Percentiles rank a stretch among this genome's conserved stretches.
Evolutionary conservation across 1,140 invertebrate species (phyloP).

Genomic region (Papilio dardanus): DNA sequence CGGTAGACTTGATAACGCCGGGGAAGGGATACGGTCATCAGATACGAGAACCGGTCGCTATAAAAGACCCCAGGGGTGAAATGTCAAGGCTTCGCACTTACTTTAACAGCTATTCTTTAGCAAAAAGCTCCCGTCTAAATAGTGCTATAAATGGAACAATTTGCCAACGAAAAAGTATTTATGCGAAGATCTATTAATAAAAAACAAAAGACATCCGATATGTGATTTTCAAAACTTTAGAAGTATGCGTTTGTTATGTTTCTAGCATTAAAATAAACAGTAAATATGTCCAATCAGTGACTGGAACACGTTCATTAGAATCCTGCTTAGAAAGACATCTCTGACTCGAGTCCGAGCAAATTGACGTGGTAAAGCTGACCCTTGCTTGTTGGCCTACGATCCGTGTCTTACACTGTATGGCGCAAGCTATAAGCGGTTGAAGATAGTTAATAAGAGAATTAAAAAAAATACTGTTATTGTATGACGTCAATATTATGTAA

Average conservation of each 20-base stretch:
- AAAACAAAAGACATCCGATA: not conserved
- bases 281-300: slow-evolving; percentile 30
- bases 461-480: not conserved
- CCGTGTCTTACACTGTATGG: slow-evolving; percentile 44
- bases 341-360: slow-evolving; percentile 44
- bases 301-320: slow-evolving; percentile 40
- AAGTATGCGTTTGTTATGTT: not conserved
- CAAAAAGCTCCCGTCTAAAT: slow-evolving; percentile 24
- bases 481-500: too few relatives aligned
- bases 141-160: not conserved
- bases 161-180: not conserved
- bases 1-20: slow-evolving; percentile 49
- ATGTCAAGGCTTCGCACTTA: slow-evolving; percentile 58
- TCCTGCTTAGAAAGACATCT: slow-evolving; percentile 43
- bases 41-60: slow-evolving; percentile 52
- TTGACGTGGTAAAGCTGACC: slow-evolving; percentile 51
- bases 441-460: not conserved
- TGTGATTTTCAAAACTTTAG: not conserved
- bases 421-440: slow-evolving; percentile 16
- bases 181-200: not conserved
- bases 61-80: slow-evolving; percentile 53
- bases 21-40: slow-evolving; percentile 58
- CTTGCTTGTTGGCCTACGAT: slow-evolving; percentile 49
- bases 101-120: slow-evolving; percentile 50
- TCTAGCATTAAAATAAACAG: not conserved